Percentiles rank a stretch among this genome's conserved stretches.
These are phyloP conservation scores for Caenorhabditis sp. DNA, from an alignment of 2,888 invertebrate species.

Conservation along the genomic window DNA sequence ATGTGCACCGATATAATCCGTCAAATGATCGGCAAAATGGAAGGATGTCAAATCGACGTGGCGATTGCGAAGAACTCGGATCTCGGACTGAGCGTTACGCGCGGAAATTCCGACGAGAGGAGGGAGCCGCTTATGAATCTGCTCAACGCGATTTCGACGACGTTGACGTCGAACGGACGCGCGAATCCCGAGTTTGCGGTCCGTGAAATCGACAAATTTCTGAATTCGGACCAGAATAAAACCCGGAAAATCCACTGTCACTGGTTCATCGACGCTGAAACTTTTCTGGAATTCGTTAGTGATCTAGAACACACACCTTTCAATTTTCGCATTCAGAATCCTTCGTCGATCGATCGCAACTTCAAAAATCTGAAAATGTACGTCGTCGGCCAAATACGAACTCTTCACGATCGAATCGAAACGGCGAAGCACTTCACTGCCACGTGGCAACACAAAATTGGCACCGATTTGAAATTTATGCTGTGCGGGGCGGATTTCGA, in stretches of 20 bases:
- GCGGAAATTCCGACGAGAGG: constrained; percentile 20
- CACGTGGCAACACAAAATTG: neutral
- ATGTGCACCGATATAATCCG: constrained; percentile 12
- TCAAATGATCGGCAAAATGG: neutral
- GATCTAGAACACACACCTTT: no score
- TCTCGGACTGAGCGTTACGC: neutral
- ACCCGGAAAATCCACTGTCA: neutral
- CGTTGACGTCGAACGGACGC: neutral
- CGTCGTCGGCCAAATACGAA: constrained; percentile 22
- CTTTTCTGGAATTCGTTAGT: neutral
- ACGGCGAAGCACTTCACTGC: neutral
- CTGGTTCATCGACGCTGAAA: constrained; percentile 38
- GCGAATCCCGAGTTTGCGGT: constrained; percentile 14
- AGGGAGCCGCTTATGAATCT: neutral
- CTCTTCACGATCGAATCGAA: neutral
- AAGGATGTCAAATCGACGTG: constrained; percentile 11
- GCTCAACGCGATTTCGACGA: neutral
- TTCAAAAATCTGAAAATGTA: constrained; percentile 8
- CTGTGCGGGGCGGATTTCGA: constrained; percentile 23
- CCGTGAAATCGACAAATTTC: constrained; percentile 17
- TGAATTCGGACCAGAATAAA: neutral
- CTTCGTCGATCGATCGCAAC: neutral
- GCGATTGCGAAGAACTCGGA: constrained; percentile 12
- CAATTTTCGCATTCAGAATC: neutral
- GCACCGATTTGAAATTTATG: neutral